A percentile compares a stretch with the other conserved stretches of the same genome.
phyloP scores from a whole-genome alignment of 2,113 vertebrate species.

The Raja brachyura region DNA sequence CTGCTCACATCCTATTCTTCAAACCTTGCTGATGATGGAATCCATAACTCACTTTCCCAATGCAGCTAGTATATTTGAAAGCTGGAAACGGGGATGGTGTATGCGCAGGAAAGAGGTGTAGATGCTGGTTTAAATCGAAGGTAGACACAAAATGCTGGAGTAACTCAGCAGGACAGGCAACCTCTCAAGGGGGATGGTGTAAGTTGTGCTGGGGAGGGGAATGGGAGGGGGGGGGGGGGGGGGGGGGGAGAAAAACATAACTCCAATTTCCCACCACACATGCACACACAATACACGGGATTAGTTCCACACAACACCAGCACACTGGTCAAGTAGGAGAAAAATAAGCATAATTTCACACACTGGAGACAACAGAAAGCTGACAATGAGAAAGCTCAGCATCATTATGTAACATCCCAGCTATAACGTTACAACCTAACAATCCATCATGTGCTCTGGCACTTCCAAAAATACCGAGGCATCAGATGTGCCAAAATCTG shows the following conservation, averaged over 20 bases:
- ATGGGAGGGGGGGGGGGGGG: too few relatives aligned
- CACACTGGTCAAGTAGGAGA: neutral
- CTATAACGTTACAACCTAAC: neutral
- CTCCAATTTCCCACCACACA: neutral
- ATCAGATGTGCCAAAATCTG: neutral
- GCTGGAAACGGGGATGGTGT: too few relatives aligned
- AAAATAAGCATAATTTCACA: slow-evolving; percentile 8
- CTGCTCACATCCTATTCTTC: neutral
- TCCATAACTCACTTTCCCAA: neutral
- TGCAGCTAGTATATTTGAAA: neutral
- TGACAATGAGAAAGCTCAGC: neutral
- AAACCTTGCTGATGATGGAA: too few relatives aligned
- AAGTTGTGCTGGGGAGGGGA: too few relatives aligned
- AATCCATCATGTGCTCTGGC: neutral
- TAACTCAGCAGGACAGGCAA: too few relatives aligned
- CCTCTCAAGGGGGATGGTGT: too few relatives aligned
- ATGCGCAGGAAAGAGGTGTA: too few relatives aligned
- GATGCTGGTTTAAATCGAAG: too few relatives aligned
- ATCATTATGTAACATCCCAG: neutral
- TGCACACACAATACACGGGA: neutral
- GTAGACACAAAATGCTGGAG: too few relatives aligned
- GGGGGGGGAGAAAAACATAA: too few relatives aligned
- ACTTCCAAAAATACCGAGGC: neutral
- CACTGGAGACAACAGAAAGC: neutral
- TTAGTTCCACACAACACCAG: neutral